Percentiles rank a stretch among this genome's conserved stretches.
These are phyloP conservation scores for Vultur gryphus DNA, from an alignment of 2,797 vertebrate species.

Conservation along the genomic window DNA sequence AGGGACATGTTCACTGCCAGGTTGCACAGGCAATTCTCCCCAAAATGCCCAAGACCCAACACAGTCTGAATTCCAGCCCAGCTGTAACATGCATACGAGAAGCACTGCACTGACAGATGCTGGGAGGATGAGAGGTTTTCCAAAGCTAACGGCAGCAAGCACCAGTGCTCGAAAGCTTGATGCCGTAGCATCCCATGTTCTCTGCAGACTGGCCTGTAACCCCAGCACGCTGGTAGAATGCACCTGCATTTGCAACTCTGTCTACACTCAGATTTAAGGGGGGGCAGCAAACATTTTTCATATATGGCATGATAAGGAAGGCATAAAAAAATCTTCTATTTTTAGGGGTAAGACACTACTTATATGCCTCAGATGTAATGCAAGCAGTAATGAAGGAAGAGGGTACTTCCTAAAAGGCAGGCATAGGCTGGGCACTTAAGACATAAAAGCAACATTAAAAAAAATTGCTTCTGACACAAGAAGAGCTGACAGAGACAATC, in stretches of 20 bases:
- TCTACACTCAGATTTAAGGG: not conserved
- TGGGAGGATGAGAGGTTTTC: not conserved
- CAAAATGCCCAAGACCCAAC: not conserved
- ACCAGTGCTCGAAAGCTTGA: not conserved
- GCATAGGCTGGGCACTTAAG: not conserved
- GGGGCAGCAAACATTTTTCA: not conserved
- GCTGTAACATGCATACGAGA: not conserved
- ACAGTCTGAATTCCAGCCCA: not conserved
- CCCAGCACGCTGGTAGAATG: not conserved
- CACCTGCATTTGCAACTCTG: not conserved
- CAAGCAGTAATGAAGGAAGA: not conserved
- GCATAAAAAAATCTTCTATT: not conserved
- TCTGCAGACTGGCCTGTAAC: not conserved
- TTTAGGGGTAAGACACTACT: not conserved
- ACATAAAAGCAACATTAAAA: slow-evolving; percentile 11
- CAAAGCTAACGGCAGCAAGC: not conserved
- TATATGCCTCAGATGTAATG: not conserved
- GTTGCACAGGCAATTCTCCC: not conserved
- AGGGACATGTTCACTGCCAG: not conserved
- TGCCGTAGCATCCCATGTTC: not conserved
- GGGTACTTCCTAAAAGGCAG: not conserved
- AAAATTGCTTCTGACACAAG: slow-evolving; percentile 25
- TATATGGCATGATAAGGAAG: not conserved
- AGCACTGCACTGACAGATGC: not conserved
- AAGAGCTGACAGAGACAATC: slow-evolving; percentile 46